Evolutionary conservation across 2,797 vertebrate genomes (phyloP).

Genomic region (Spondyliosoma cantharus): DNA sequence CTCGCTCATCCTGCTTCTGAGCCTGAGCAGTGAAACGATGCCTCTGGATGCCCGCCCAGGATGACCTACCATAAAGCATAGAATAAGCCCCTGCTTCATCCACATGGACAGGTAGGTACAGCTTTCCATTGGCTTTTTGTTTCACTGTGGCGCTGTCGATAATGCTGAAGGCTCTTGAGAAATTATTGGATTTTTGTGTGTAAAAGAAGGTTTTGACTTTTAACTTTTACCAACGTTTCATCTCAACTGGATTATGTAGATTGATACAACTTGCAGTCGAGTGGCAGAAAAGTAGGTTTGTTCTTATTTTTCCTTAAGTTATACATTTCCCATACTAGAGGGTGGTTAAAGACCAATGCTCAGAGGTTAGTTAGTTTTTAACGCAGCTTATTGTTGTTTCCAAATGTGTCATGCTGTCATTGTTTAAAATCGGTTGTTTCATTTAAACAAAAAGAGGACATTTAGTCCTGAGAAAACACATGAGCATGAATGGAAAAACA

Average conservation of each 20-base stretch:
- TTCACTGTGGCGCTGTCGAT: constrained; percentile 14
- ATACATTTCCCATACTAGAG: neutral
- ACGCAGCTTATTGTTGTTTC: neutral
- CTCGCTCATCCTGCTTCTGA: constrained; percentile 70
- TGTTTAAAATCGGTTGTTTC: neutral
- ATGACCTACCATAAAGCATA: constrained; percentile 54
- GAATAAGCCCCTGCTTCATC: constrained; percentile 36
- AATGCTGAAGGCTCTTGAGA: neutral
- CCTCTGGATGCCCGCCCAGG: constrained; percentile 64
- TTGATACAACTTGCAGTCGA: neutral
- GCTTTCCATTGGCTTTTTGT: constrained; percentile 13
- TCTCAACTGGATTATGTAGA: neutral
- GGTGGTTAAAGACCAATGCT: neutral
- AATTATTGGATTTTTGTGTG: neutral
- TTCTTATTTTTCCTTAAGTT: neutral
- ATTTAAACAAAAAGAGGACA: neutral
- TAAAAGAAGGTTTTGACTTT: neutral
- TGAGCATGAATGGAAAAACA: neutral
- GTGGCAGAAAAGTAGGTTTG: neutral
- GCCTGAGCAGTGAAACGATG: constrained; percentile 70
- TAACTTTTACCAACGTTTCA: neutral
- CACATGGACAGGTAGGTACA: constrained; percentile 78
- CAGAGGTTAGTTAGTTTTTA: no score
- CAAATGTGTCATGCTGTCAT: neutral
- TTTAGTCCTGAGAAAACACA: neutral